These are phyloP conservation scores for Echinarachnius parma DNA, from an alignment of 53 echinoderm and acorn worm species.

Conservation along the genomic window DNA sequence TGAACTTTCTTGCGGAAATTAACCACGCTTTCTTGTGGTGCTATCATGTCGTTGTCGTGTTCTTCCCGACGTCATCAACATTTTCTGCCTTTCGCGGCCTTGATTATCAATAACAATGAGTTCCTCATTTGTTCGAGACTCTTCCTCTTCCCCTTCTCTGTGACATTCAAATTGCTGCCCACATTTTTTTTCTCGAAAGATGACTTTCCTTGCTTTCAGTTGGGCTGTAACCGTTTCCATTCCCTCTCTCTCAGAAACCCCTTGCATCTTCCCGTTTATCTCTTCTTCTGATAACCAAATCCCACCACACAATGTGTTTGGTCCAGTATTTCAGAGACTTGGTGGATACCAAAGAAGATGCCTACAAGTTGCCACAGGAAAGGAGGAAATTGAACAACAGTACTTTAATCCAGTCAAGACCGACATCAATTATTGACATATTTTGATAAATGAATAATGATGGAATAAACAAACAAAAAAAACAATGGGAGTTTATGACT, in stretches of 20 bases:
- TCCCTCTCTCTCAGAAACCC: background rate
- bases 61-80: background rate
- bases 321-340: no score
- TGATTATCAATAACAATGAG: no score
- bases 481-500: no score
- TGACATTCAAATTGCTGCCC: background rate
- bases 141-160: background rate
- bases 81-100: background rate
- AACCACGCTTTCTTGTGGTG: background rate
- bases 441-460: no score
- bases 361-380: no score
- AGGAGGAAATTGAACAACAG: no score
- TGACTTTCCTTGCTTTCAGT: constrained; percentile 9
- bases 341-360: no score
- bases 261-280: background rate
- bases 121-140: no score
- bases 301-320: no score
- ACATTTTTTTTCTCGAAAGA: constrained; percentile 8
- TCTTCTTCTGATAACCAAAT: constrained; percentile 12
- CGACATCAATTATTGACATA: no score
- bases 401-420: no score
- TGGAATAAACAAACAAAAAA: no score
- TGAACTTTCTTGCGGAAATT: background rate
- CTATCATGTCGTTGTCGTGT: background rate
- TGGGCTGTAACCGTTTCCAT: constrained; percentile 3